These are phyloP conservation scores for Thaumetopoea pityocampa DNA, from an alignment of 1,140 invertebrate genomes.

Conservation along the genomic window DNA sequence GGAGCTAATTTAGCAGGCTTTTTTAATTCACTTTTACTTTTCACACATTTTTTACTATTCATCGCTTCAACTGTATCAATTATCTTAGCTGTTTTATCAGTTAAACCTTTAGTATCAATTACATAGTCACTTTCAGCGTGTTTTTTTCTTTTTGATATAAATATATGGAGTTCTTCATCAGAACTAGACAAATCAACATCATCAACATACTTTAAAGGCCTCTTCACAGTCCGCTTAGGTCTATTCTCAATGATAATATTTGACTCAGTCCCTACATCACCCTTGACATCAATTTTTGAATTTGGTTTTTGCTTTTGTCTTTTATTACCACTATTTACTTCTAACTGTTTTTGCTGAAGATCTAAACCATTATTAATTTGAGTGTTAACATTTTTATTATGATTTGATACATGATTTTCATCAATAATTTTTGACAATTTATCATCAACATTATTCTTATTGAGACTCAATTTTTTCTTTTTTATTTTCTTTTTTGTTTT, in stretches of 20 bases:
- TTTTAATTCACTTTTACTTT: slow-evolving; percentile 27
- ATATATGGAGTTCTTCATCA: slow-evolving; percentile 63
- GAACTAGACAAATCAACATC: slow-evolving; percentile 46
- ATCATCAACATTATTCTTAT: slow-evolving; percentile 1
- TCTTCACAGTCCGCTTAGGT: slow-evolving; percentile 53
- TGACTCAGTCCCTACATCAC: slow-evolving; percentile 13
- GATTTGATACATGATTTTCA: neutral
- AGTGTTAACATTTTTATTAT: too few relatives aligned
- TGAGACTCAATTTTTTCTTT: slow-evolving; percentile 33
- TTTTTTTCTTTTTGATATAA: slow-evolving; percentile 64
- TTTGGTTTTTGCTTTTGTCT: slow-evolving; percentile 27
- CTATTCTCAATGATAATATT: slow-evolving; percentile 24
- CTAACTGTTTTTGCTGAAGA: too few relatives aligned
- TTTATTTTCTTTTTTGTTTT: slow-evolving; percentile 42
- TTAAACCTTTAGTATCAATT: slow-evolving; percentile 9
- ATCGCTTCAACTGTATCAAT: slow-evolving; percentile 9
- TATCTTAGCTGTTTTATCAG: slow-evolving; percentile 9
- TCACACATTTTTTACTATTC: slow-evolving; percentile 6
- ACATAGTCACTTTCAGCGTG: slow-evolving; percentile 26
- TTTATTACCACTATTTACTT: slow-evolving; percentile 6
- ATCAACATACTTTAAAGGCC: slow-evolving; percentile 60
- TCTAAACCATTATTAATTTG: too few relatives aligned
- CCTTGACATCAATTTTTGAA: neutral
- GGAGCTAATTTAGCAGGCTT: slow-evolving; percentile 71
- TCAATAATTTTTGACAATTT: neutral